A percentile compares a stretch with the other conserved stretches of the same genome.
Conservation (phyloP, 1,140 invertebrate species). For the Oscheius sp. region DNA sequence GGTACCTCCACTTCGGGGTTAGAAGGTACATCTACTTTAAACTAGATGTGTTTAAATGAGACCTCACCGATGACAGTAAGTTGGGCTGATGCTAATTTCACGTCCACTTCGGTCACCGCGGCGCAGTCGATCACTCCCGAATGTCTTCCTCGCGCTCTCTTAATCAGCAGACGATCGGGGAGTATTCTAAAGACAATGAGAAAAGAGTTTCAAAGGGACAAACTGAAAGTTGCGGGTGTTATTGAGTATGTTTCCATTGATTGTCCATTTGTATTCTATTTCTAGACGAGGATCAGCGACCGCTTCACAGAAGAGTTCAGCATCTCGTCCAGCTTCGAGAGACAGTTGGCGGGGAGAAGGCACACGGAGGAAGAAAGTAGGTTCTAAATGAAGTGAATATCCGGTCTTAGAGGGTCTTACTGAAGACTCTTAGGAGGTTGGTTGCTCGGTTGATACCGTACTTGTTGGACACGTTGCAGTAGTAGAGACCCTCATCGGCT, state of each 20-base stretch:
- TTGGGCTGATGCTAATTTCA: conserved; percentile 71
- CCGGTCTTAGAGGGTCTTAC: conserved; percentile 63
- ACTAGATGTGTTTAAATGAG: background rate
- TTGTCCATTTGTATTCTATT: conserved; percentile 81
- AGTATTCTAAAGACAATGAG: conserved; percentile 68
- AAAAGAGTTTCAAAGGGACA: background rate
- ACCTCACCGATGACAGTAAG: conserved; percentile 50
- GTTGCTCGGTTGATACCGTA: conserved; percentile 76
- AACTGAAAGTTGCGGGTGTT: conserved; percentile 63
- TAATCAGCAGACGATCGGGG: conserved; percentile 72
- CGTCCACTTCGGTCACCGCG: conserved; percentile 83
- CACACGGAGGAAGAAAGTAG: conserved; percentile 54
- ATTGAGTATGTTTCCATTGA: conserved; percentile 79
- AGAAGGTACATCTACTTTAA: conserved; percentile 79
- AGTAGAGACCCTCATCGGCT: conserved; percentile 81
- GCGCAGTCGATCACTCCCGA: conserved; percentile 92
- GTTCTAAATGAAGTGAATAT: conserved; percentile 40
- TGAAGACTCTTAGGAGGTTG: conserved; percentile 77
- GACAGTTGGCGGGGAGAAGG: conserved; percentile 79
- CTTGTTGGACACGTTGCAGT: conserved; percentile 87
- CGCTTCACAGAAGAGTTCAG: conserved; percentile 89
- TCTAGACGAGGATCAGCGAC: conserved; percentile 76
- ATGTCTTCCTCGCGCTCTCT: conserved; percentile 86
- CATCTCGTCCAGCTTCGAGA: conserved; percentile 79
- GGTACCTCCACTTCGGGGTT: conserved; percentile 72